phyloP scores from a whole-genome alignment of 2,113 vertebrate genomes.

The Neodontobutis hainanensis region DNA sequence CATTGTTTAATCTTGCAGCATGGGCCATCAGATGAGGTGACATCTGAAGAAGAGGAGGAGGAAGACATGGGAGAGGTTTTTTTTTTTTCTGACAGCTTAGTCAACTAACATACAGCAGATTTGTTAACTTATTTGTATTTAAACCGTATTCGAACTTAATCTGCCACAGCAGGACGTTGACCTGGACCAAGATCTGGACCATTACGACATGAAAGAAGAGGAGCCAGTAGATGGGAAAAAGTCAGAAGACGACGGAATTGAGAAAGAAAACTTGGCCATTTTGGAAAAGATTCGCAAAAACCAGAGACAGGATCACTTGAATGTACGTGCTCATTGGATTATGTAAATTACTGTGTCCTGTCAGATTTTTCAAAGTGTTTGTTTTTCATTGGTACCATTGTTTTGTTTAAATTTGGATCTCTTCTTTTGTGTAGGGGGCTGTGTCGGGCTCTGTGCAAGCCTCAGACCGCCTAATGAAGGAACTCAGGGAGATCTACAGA shows the following conservation, averaged over 20 bases:
- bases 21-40: slow-evolving; percentile 87
- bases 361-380: neutral
- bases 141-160: slow-evolving; percentile 23
- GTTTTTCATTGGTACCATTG: too few relatives aligned
- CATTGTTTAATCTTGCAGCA: slow-evolving; percentile 55
- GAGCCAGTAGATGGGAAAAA: slow-evolving; percentile 92
- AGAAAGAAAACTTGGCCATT: slow-evolving; percentile 96
- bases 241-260: slow-evolving; percentile 96
- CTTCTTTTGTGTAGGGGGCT: slow-evolving; percentile 82
- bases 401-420: slow-evolving; percentile 1
- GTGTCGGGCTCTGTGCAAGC: slow-evolving; percentile 98
- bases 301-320: slow-evolving; percentile 98
- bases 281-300: slow-evolving; percentile 98
- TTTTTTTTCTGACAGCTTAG: neutral
- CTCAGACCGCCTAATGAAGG: slow-evolving; percentile 99
- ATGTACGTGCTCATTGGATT: slow-evolving; percentile 82
- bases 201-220: slow-evolving; percentile 99
- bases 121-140: neutral
- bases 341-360: neutral
- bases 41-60: slow-evolving; percentile 95
- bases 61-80: slow-evolving; percentile 95
- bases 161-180: slow-evolving; percentile 84
- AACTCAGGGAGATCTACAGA: slow-evolving; percentile 99
- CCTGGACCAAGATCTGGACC: slow-evolving; percentile 75
- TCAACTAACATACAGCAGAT: too few relatives aligned